Percentiles rank a stretch among this genome's conserved stretches.
These are phyloP conservation scores for Oreochromis spilurus DNA, from an alignment of 2,113 vertebrate species.

Conservation along the genomic window DNA sequence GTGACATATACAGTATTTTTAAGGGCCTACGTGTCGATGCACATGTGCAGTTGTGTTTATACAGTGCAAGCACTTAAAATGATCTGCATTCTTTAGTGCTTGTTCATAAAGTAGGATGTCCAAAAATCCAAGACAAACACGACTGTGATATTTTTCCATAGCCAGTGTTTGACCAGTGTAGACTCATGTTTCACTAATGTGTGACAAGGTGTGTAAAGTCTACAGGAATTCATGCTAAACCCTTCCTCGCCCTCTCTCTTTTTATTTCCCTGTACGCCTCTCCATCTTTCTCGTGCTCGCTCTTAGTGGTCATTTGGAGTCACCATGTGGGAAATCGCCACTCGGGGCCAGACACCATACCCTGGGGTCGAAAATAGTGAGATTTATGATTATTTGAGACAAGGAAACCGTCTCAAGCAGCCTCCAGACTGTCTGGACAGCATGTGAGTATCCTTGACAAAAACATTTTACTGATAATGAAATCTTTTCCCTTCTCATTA, in stretches of 20 bases:
- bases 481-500: not conserved
- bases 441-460: constrained; percentile 73
- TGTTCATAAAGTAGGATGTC: not conserved
- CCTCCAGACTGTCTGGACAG: constrained; percentile 87
- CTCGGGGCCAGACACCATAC: constrained; percentile 87
- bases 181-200: not conserved
- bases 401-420: constrained; percentile 89
- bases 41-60: not conserved
- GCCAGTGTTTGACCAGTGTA: not conserved
- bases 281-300: not conserved
- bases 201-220: not conserved
- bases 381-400: constrained; percentile 89
- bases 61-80: not conserved
- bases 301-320: constrained; percentile 90
- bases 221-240: not conserved
- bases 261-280: not conserved
- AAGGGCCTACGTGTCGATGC: not conserved
- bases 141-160: not conserved
- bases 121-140: not conserved
- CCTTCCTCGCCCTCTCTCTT: not conserved
- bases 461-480: not conserved
- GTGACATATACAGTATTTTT: not conserved
- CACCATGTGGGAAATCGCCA: constrained; percentile 94
- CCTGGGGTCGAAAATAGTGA: constrained; percentile 92
- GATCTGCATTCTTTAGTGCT: not conserved